Conservation (phyloP, 2,888 invertebrate genomes). For the Unio pictorum region DNA sequence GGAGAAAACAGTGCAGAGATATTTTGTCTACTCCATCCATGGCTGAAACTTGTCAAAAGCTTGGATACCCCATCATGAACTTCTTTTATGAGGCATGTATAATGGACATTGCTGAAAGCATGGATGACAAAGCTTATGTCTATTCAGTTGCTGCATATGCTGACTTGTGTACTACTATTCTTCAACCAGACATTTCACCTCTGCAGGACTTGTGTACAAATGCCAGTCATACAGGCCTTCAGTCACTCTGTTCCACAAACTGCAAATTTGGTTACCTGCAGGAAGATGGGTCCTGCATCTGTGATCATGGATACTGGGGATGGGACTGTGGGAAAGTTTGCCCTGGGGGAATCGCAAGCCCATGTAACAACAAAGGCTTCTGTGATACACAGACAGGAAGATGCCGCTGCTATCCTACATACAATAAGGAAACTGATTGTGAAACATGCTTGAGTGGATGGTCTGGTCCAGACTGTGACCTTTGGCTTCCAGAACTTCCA, state of each 20-base stretch:
- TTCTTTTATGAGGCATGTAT: constrained; percentile 24
- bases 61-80: constrained; percentile 18
- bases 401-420: constrained; percentile 33
- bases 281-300: constrained; percentile 23
- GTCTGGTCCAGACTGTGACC: constrained; percentile 28
- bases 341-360: constrained; percentile 29
- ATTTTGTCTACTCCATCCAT: constrained; percentile 11
- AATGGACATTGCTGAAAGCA: constrained; percentile 9
- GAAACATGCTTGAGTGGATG: constrained; percentile 24
- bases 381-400: constrained; percentile 27
- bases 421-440: constrained; percentile 23
- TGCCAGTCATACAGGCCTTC: constrained; percentile 3
- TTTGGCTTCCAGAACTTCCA: constrained; percentile 7
- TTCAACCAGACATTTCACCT: constrained; percentile 28
- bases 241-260: constrained; percentile 21
- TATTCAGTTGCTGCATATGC: constrained; percentile 27
- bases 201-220: constrained; percentile 33
- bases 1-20: constrained; percentile 9
- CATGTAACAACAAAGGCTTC: constrained; percentile 31
- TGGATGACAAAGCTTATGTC: constrained; percentile 13
- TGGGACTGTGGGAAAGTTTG: constrained; percentile 30
- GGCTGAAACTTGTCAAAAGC: constrained; percentile 10
- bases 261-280: constrained; percentile 39
- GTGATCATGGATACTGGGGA: constrained; percentile 44
- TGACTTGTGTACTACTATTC: constrained; percentile 28